Evolutionary conservation across 2,888 invertebrate genomes (phyloP), one percentile per base, ranked within the genome.

Genomic region (Tanaodytes sp.): DNA sequence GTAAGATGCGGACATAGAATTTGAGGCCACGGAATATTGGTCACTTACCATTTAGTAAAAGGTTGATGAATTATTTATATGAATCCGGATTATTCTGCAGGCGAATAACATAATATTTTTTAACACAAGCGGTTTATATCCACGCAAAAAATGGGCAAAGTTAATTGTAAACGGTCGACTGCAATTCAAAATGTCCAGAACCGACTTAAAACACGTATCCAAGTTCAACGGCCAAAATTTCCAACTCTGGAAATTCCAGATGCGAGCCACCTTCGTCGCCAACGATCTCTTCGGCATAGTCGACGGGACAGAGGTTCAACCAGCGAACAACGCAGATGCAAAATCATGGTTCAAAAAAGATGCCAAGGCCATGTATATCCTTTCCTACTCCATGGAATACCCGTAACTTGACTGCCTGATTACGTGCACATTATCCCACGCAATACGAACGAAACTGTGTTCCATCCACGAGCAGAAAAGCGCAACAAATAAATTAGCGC

Each of bases 401-500:
- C 46, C 43, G 12, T 49, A 59, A 6, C 12, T 59, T 3, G 49
- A 49, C 8, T 49, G 59, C 12, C 30, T 49, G 0, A n/a, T 59
- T 1, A 59, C 59, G 4, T 54, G 49, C 33, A 42, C 6, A 9
- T 49, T 36, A 8, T 48, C 48, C 1, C 27, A 48, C 9, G 33
- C 9, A 5, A 46, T 54, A 57, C 49, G 48, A 49, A 46, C 1
- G 11, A 55, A 59, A 23, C 48, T 48, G 1, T 5, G 2, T 0
- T 16, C 19, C 1, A 65, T 78, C 5, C 75, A 78, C 33, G 77
- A 77, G 48, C 76, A 77, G 23, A 75, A 74, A 46, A 73, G 72
- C 0, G 72, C 61, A 6, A 63, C 77, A 12, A 74, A 77, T 18
- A 75, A 76, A 40, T 23, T 63, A 37, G 33, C 46, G 0, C 39